Conservation (phyloP, 2,113 vertebrate species). For the Cairina moschata region DNA sequence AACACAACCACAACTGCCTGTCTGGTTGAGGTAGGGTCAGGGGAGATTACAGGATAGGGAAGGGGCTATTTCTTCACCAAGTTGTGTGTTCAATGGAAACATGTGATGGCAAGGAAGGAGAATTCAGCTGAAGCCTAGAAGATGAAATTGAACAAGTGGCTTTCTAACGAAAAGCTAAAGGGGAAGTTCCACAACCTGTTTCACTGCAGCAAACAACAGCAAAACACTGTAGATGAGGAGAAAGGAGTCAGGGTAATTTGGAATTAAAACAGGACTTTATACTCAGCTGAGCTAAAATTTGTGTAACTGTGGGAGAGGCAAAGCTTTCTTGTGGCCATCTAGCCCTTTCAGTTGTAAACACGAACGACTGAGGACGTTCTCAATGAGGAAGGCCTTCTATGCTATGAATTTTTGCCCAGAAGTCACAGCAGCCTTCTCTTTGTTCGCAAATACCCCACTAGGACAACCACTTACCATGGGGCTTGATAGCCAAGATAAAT, state of each 20-base stretch:
- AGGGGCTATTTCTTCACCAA: conserved; percentile 14
- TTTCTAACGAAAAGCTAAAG: conserved; percentile 17
- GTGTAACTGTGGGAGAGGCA: background rate
- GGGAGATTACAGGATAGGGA: background rate
- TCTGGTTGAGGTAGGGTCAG: background rate
- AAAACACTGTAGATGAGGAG: background rate
- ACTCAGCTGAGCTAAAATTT: background rate
- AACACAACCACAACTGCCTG: background rate
- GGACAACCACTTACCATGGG: background rate
- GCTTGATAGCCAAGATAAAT: background rate
- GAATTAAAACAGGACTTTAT: background rate
- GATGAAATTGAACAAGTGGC: background rate
- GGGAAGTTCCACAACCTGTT: background rate
- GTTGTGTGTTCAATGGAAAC: background rate
- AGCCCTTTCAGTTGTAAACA: background rate
- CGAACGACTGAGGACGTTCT: background rate
- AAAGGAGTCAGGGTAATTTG: background rate
- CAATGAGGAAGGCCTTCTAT: background rate
- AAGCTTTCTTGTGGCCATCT: background rate
- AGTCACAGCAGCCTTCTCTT: background rate
- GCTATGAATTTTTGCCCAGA: background rate
- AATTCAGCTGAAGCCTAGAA: conserved; percentile 3
- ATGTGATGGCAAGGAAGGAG: background rate
- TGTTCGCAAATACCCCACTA: background rate
- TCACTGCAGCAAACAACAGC: background rate